Base-by-base conservation (phyloP, 2,797 vertebrate genomes). In the Falco concolor region DNA sequence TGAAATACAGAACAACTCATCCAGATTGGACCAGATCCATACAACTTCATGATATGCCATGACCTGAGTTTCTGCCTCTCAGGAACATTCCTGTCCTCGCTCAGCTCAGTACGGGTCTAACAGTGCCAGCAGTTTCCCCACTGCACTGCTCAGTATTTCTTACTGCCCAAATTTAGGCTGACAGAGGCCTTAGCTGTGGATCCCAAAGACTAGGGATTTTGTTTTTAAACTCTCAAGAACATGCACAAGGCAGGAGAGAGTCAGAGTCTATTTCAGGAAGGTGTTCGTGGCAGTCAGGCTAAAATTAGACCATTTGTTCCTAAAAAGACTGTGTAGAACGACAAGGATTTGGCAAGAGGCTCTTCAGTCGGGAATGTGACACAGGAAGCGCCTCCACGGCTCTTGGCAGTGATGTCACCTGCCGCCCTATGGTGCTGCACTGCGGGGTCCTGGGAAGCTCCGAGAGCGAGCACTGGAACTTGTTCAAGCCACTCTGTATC, bases 221-320 rank as follows among this genome's bases (percentile, higher is more conserved):
- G 92, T 89, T 96, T 95, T 95, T 87, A 91, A 94, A 67, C 89
- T 65, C 83, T 64, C 45, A 87, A 68, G 70, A 84, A 63, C 95
- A 81, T 13, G 76, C 72, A 93, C 69, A 64, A 80, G 84, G 84
- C 78, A 82, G 73, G 91, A 72, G 88, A 93, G 93, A 93, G 96
- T 72, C 95, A 88, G 59, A 74, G 47, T 56, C 96, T 98, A 98
- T 98, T 98, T 98, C 22, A 61, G 97, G 97, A 97, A 97, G 95
- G 97, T 96, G 97, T 97, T 30, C 23, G 90, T 63, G 92, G 90
- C 93, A 21, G 54, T 61, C 57, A 5, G 91, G 95, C 97, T 98
- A 98, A 98, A 98, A 97, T 98, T 98, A 98, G 97, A 78, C 73
- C 59, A 10, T 61, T 44, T 77, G 97, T 96, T 98, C 96, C 97